Percentiles rank a stretch among this genome's conserved stretches.
phyloP scores from a whole-genome alignment of 92 coral and sea anemone species.

The Anthopleura xanthogrammica region DNA sequence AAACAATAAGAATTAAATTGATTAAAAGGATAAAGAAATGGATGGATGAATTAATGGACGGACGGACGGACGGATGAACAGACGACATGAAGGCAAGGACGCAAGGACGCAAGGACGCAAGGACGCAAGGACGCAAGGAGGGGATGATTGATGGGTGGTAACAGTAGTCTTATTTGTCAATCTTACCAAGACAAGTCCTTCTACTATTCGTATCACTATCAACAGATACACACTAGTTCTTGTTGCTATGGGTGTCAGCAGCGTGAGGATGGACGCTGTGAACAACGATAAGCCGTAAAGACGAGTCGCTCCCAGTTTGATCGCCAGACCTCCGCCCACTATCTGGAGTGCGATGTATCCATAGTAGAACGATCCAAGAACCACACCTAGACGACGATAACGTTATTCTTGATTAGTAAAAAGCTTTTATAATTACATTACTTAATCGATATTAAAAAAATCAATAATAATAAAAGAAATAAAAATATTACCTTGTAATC shows the following conservation, averaged over 20 bases:
- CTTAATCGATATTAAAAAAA: too few species aligned
- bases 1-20: not conserved
- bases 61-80: not conserved
- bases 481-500: constrained; percentile 56
- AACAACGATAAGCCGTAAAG: constrained; percentile 77
- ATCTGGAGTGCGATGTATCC: constrained; percentile 85
- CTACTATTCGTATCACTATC: constrained; percentile 58
- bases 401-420: not conserved
- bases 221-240: constrained; percentile 68
- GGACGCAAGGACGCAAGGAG: too few species aligned
- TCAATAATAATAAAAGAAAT: not conserved
- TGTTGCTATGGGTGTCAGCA: constrained; percentile 83
- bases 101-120: not conserved
- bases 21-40: too few species aligned
- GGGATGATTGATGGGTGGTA: not conserved
- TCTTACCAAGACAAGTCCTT: constrained; percentile 87
- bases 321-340: constrained; percentile 86
- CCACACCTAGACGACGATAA: constrained; percentile 49
- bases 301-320: constrained; percentile 79
- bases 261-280: constrained; percentile 60
- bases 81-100: not conserved
- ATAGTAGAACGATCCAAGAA: constrained; percentile 89
- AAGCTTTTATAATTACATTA: too few species aligned
- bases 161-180: not conserved
- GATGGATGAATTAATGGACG: not conserved